A percentile compares a stretch with the other conserved stretches of the same genome.
phyloP scores from a whole-genome alignment of 2,797 vertebrate genomes.

The Aplochiton taeniatus region DNA sequence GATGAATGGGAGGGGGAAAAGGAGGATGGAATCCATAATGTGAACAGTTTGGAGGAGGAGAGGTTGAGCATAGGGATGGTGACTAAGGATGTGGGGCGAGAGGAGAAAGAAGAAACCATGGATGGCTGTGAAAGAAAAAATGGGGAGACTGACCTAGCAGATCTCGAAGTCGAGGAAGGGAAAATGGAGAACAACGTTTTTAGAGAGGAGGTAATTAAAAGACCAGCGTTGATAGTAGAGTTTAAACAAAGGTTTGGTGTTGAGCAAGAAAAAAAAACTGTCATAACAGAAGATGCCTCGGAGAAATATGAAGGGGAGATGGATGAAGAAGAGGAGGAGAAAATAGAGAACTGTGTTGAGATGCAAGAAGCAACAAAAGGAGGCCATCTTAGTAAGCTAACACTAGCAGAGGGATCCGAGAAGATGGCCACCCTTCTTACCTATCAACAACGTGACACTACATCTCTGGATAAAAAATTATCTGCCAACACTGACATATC shows the following conservation, averaged over 20 bases:
- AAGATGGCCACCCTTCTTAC: background rate
- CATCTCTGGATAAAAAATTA: background rate
- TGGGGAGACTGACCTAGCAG: background rate
- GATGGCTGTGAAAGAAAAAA: background rate
- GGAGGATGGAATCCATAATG: too few species aligned
- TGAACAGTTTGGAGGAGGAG: too few species aligned
- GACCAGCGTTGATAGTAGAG: background rate
- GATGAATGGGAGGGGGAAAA: too few species aligned
- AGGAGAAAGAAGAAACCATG: too few species aligned
- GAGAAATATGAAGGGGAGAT: background rate
- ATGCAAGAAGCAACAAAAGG: background rate
- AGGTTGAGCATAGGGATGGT: too few species aligned
- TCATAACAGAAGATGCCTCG: background rate
- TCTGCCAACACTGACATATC: background rate
- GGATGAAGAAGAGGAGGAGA: background rate
- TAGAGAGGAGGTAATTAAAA: conserved; percentile 11
- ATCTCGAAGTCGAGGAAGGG: conserved; percentile 17
- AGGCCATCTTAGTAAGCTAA: background rate
- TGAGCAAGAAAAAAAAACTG: too few species aligned
- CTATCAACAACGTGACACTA: background rate
- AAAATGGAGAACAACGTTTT: background rate
- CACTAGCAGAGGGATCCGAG: background rate
- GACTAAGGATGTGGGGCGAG: too few species aligned
- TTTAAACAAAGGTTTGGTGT: background rate
- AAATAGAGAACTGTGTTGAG: background rate